These are phyloP conservation scores for Parnassius apollo DNA, from an alignment of 2,888 invertebrate genomes.

Conservation along the genomic window DNA sequence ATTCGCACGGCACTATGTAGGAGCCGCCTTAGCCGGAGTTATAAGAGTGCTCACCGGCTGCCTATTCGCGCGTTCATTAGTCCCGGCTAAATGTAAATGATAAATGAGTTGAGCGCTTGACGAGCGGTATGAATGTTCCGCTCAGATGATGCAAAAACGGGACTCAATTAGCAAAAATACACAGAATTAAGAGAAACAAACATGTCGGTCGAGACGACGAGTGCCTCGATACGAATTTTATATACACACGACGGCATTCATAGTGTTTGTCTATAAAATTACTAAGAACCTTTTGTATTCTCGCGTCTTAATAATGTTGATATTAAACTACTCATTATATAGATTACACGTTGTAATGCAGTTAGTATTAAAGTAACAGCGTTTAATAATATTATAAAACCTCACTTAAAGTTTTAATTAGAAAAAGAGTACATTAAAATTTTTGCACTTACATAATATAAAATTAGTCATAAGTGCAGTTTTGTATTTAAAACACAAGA, in stretches of 20 bases:
- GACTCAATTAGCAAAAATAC: conserved; percentile 79
- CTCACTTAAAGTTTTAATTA: conserved; percentile 11
- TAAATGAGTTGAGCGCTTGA: conserved; percentile 47
- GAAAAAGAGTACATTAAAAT: conserved; percentile 5
- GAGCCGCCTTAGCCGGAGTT: conserved; percentile 30
- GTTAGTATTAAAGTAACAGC: too few species aligned
- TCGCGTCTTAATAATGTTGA: too few species aligned
- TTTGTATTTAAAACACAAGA: conserved; percentile 1
- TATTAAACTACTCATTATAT: too few species aligned
- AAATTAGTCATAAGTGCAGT: conserved; percentile 29
- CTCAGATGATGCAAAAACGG: conserved; percentile 57
- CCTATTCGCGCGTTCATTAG: conserved; percentile 53
- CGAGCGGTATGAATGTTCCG: conserved; percentile 44
- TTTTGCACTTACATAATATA: conserved; percentile 8
- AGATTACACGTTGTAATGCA: too few species aligned
- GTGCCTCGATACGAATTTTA: conserved; percentile 77
- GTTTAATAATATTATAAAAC: too few species aligned
- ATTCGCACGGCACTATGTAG: conserved; percentile 60
- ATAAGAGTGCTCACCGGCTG: conserved; percentile 29
- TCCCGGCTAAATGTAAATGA: conserved; percentile 58
- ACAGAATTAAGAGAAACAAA: conserved; percentile 78
- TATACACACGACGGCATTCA: conserved; percentile 77
- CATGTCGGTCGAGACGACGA: conserved; percentile 66
- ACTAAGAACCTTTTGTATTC: conserved; percentile 40
- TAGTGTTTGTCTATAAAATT: conserved; percentile 78